phyloP scores from a whole-genome alignment of 2,113 vertebrate species.

The Salminus brasiliensis region DNA sequence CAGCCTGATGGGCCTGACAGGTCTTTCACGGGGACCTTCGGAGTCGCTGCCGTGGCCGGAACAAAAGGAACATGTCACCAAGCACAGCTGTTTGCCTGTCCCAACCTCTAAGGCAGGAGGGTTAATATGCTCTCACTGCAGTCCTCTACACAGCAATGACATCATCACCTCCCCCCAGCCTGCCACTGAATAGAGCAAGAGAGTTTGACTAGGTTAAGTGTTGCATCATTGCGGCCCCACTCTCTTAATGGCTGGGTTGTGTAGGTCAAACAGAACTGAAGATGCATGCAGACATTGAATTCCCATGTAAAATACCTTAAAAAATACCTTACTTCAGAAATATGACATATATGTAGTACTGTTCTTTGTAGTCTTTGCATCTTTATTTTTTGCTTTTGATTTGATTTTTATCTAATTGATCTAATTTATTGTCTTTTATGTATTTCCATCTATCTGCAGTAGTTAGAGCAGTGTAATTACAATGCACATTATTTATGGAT shows the following conservation, averaged over 20 bases:
- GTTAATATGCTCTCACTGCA: slow-evolving; percentile 61
- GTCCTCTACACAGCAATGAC: slow-evolving; percentile 65
- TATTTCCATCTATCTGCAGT: background rate
- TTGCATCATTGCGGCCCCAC: slow-evolving; percentile 32
- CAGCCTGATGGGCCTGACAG: slow-evolving; percentile 40
- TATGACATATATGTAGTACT: background rate
- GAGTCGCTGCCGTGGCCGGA: slow-evolving; percentile 37
- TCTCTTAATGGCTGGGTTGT: background rate
- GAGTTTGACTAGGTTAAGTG: slow-evolving; percentile 25
- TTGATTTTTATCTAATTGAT: background rate
- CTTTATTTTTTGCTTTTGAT: background rate
- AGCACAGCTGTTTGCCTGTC: slow-evolving; percentile 67
- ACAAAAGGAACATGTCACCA: slow-evolving; percentile 63
- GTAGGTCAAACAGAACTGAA: background rate
- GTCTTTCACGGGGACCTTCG: slow-evolving; percentile 55
- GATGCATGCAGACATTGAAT: background rate
- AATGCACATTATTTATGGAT: background rate
- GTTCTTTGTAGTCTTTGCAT: background rate
- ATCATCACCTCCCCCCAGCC: slow-evolving; percentile 61
- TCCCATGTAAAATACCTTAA: background rate
- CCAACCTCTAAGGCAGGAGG: slow-evolving; percentile 56
- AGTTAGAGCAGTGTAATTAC: background rate
- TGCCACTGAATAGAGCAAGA: slow-evolving; percentile 34
- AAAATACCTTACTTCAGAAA: background rate
- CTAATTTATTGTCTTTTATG: background rate